Evolutionary conservation across 2,888 invertebrate species (phyloP), one percentile per base, ranked within the genome.

Genomic region (Harpagoxenus sublaevis): DNA sequence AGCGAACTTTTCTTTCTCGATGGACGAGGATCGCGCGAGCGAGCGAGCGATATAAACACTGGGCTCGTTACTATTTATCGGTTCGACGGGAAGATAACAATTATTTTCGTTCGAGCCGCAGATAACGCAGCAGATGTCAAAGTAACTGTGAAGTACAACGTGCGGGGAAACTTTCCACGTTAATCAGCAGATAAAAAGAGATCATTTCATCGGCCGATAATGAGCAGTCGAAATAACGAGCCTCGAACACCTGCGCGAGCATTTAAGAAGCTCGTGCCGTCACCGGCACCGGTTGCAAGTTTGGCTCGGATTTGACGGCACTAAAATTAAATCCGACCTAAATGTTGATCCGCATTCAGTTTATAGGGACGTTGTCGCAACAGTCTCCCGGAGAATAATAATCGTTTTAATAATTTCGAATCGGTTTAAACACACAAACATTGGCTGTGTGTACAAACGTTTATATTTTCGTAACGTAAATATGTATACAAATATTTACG

Each of bases 281-380:
- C 23, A 23, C 53, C 45, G 9, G n/a, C 15, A 0, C 15, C 42
- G n/a, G 10, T 48, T 39, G 51, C 57, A 65, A 84, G 62, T 84
- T 86, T 89, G 83, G 83, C 88, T 81, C 78, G 15, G 66, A 77
- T 85, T 88, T 84, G 2, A 77, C 12, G 28, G n/a, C 55, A 82
- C 83, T 65, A 79, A 88, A 89, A 86, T 88, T 84, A 89, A 84
- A 60, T 48, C 55, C 68, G 78, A 86, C 82, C 87, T 48, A 62
- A 63, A 87, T 89, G 31, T 51, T 23, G 6, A 35, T 35, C 15
- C 35, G 28, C 35, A 35, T 66, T 65, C n/a, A 15, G 12, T 65
- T 28, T 66, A 42, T 66, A 42, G 12, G 35, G 1, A 23, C 8
- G 9, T n/a, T 45, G 28, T 62, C 48, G 3, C 23, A 35, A 1